Evolutionary conservation across 1,140 invertebrate species (phyloP).

Genomic region (Drosophila pruinosa): DNA sequence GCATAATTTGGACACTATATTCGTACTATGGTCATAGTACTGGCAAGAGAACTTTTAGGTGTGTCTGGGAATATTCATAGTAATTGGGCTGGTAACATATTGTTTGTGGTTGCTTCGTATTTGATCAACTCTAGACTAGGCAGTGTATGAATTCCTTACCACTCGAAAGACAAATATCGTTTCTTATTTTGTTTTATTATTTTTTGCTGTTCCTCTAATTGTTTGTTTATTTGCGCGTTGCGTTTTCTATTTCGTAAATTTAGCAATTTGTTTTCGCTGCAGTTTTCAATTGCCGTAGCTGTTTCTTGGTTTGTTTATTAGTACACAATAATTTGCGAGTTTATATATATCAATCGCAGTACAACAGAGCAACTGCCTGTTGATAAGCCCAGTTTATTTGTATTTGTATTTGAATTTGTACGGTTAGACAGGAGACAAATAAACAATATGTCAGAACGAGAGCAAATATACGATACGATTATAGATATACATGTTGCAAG

Average conservation of each 20-base stretch:
- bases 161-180: not conserved
- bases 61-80: not conserved
- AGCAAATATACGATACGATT: constrained; percentile 6
- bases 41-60: not conserved
- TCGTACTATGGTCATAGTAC: not conserved
- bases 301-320: constrained; percentile 49
- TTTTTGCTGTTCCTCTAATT: constrained; percentile 59
- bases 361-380: constrained; percentile 9
- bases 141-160: not conserved
- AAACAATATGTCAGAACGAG: constrained; percentile 34
- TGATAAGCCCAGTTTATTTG: constrained; percentile 53
- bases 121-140: not conserved
- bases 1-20: not conserved
- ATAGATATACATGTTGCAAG: not conserved
- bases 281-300: constrained; percentile 7
- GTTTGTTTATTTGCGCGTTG: constrained; percentile 71
- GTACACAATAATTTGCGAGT: constrained; percentile 51
- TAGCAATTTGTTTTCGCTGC: constrained; percentile 43
- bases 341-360: constrained; percentile 6
- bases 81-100: not conserved
- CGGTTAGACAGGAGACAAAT: constrained; percentile 26
- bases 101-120: not conserved
- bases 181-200: not conserved
- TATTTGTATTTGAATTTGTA: constrained; percentile 42
- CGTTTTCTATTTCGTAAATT: constrained; percentile 59